These are phyloP conservation scores for Emmelina monodactyla DNA, from an alignment of 2,888 invertebrate species.

Conservation along the genomic window DNA sequence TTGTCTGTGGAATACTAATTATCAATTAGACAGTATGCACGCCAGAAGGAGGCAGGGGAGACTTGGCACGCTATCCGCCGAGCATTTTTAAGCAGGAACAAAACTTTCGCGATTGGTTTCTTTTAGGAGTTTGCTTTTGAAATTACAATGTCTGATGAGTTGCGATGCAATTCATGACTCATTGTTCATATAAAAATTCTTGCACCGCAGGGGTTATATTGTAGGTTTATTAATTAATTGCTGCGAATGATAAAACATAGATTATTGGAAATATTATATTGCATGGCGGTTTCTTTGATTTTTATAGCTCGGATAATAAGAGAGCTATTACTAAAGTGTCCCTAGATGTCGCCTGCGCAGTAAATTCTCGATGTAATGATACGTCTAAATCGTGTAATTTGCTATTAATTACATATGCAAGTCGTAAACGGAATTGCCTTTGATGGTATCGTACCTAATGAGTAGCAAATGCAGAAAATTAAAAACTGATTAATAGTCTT, in stretches of 20 bases:
- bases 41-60: too few species aligned
- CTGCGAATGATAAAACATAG: too few species aligned
- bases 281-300: too few species aligned
- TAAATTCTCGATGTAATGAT: slow-evolving; percentile 4
- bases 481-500: too few species aligned
- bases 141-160: background rate
- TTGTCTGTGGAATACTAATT: slow-evolving; percentile 48
- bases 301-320: background rate
- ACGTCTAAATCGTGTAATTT: slow-evolving; percentile 9
- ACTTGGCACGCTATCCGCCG: slow-evolving; percentile 19
- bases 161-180: too few species aligned
- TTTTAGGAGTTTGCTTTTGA: slow-evolving; percentile 6
- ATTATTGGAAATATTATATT: too few species aligned
- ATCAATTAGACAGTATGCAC: slow-evolving; percentile 42
- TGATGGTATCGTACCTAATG: too few species aligned
- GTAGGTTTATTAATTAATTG: too few species aligned
- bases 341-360: background rate
- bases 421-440: slow-evolving; percentile 28
- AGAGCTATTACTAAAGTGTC: background rate
- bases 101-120: slow-evolving; percentile 1
- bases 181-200: too few species aligned
- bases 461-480: too few species aligned
- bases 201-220: too few species aligned
- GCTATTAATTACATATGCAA: slow-evolving; percentile 35
- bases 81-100: slow-evolving; percentile 14